Evolutionary conservation across 2,888 invertebrate species (phyloP), one percentile per base, ranked within the genome.

Genomic region (Diachrysia chrysitis): DNA sequence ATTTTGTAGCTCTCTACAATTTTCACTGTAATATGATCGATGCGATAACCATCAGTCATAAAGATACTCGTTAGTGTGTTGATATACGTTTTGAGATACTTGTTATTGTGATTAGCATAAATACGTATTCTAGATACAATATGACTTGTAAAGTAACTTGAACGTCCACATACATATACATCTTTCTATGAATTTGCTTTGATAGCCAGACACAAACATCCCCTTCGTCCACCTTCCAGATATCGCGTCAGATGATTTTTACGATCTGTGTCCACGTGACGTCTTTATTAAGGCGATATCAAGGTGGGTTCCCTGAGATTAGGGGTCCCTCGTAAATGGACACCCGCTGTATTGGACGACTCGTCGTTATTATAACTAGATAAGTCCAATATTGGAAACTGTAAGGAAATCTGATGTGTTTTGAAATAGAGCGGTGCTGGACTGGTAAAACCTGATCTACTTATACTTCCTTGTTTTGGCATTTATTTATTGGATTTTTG

Each of bases 241-340:
- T 73, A 82, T 80, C 76, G 72, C 70, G 69, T 70, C 82, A 80
- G 82, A 87, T 86, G 85, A 85, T 83, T 82, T 88, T 88, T 86
- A 88, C 83, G 87, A 87, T 71, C 77, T 64, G 72, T 78, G 83
- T 84, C 84, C 85, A 88, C 87, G 90, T 88, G 90, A 86, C 89
- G 88, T 84, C 89, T 89, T 82, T 91, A 92, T 91, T 90, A 92
- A 89, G 85, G 76, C 78, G 70, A 81, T 81, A 84, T 83, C 84
- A 89, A 91, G 90, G 92, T 91, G 89, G 88, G 87, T 85, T 73
- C 85, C 81, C 73, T 80, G 63, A 87, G 90, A 90, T 92, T 87
- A 89, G 90, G 88, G 86, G 59, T 78, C 82, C 79, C 74, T 90
- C 91, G 87, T 92, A 92, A 92, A 92, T 83, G 89, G 89, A 87